Evolutionary conservation across 1,140 invertebrate species (phyloP), one percentile per base, ranked within the genome.

Genomic region (Pseudobourletiella spinata): DNA sequence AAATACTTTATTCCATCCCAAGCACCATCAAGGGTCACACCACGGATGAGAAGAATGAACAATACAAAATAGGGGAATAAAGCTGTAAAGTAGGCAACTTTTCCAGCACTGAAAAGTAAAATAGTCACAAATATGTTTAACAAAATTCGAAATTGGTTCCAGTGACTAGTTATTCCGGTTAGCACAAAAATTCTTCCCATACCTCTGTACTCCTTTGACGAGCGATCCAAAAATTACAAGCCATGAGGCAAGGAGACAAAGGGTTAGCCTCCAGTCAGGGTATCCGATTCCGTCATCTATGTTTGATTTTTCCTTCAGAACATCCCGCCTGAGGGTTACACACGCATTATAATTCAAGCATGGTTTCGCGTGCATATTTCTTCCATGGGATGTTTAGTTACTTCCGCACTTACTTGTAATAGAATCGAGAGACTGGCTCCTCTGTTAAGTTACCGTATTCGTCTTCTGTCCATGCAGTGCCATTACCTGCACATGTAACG

Each of bases 161-260:
- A 8, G 18, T 29, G n/a, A n/a, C n/a, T n/a, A n/a, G n/a, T n/a
- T n/a, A n/a, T n/a, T n/a, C n/a, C n/a, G 39, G 14, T 32, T 32
- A 39, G 15, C n/a, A 30, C 24, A 30, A 16, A n/a, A 16, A 32
- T 3, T 4, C 20, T 20, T 56, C 11, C 3, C 3, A 43, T 18
- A 22, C 30, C 86, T 86, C 0, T 83, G 83, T 0, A 93, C 86
- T 32, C 90, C 90, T 69, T 82, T 83, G 46, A 85, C 81, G 15
- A 91, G 81, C 50, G 89, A 83, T 26, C 86, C 69, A 71, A 86
- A 89, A 28, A 91, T 83, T 3, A 84, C 73, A 8, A 86, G 57
- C 90, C 90, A 94, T 1, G 87, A 82, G 3, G 80, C 77, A 1
- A 88, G 74, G 2, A 94, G 78, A 54, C 86, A 87, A 0, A 91